Evolutionary conservation across 2,888 invertebrate species (phyloP).

Genomic region (Branchellion lobata): DNA sequence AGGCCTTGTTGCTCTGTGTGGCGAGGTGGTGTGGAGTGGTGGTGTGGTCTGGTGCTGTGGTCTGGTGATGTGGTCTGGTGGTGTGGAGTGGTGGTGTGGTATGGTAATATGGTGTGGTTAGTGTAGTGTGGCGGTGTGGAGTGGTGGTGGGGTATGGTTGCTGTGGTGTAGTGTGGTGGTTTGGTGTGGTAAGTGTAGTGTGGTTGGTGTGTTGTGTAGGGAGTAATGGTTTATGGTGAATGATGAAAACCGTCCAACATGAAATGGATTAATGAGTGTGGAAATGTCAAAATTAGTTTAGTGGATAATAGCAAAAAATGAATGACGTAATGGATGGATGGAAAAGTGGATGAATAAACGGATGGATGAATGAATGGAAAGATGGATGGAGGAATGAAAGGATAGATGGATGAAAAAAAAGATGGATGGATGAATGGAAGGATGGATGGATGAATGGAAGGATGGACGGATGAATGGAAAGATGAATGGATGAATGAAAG

Average conservation of each 20-base stretch:
- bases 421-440: too few relatives aligned
- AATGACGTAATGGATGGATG: too few relatives aligned
- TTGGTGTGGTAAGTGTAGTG: not conserved
- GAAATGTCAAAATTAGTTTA: too few relatives aligned
- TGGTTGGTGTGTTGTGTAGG: not conserved
- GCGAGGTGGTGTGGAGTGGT: not conserved
- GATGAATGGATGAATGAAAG: slow-evolving; percentile 50
- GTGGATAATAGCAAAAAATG: too few relatives aligned
- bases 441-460: too few relatives aligned
- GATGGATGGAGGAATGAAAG: too few relatives aligned
- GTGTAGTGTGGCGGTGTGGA: not conserved
- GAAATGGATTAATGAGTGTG: too few relatives aligned
- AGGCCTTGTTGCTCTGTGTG: too few relatives aligned
- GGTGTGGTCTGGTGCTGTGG: not conserved
- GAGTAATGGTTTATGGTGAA: not conserved
- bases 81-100: not conserved
- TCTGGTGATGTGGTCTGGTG: not conserved
- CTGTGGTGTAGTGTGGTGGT: not conserved
- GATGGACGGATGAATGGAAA: slow-evolving; percentile 7
- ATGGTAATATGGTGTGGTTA: not conserved
- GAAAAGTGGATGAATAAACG: too few relatives aligned
- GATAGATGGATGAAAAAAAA: too few relatives aligned
- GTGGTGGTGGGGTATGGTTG: not conserved
- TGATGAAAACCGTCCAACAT: too few relatives aligned
- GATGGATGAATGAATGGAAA: too few relatives aligned